Percentiles rank a stretch among this genome's conserved stretches.
Evolutionary conservation across 2,113 vertebrate species (phyloP).

Genomic region (Dinomys branickii): DNA sequence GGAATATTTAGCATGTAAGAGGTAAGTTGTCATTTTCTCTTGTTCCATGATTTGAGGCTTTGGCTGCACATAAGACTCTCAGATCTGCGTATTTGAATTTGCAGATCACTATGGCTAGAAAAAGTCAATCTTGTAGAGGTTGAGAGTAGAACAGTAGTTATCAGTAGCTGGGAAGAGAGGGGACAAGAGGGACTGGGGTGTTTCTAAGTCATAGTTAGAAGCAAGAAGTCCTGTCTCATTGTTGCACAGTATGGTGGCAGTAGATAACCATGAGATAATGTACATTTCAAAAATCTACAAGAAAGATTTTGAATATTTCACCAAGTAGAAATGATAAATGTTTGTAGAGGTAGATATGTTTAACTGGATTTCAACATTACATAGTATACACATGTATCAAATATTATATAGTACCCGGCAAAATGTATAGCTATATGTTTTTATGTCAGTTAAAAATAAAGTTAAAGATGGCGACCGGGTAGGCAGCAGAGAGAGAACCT

Average conservation of each 20-base stretch:
- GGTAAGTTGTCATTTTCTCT: background rate
- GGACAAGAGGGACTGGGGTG: background rate
- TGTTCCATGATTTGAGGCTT: background rate
- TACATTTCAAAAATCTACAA: background rate
- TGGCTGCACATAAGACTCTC: background rate
- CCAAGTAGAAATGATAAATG: background rate
- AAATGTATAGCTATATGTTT: background rate
- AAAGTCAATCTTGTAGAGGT: background rate
- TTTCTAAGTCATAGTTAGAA: no score
- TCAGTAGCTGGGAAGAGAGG: background rate
- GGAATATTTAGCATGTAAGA: background rate
- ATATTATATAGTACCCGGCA: background rate
- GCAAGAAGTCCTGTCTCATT: background rate
- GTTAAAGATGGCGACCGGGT: no score
- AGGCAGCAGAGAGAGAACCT: no score
- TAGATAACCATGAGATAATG: background rate
- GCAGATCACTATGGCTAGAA: background rate
- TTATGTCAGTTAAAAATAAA: background rate
- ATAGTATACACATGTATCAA: background rate
- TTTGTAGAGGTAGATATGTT: background rate
- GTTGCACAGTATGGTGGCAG: background rate
- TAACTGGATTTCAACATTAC: background rate
- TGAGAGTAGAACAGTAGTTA: background rate
- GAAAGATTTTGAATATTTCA: background rate
- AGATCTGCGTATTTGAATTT: background rate